Evolutionary conservation across 2,888 invertebrate species (phyloP), one percentile per base, ranked within the genome.

Genomic region (Hofmannophila pseudospretella): DNA sequence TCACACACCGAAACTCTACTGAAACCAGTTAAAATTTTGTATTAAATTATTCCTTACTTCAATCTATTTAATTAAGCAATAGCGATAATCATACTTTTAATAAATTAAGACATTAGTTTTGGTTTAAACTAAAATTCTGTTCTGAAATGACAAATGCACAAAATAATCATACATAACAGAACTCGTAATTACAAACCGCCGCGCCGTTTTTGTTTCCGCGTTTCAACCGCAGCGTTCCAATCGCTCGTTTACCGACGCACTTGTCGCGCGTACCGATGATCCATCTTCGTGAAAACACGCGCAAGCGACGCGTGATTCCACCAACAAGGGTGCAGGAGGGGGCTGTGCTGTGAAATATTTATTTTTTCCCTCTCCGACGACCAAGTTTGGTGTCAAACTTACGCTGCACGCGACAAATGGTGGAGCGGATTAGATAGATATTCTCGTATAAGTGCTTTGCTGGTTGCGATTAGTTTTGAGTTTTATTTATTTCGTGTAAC

Each of bases 291-390:
- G 77, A 67, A 77, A 77, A 76, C 74, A 70, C 77, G 76, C 75
- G 75, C 80, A 64, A 69, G 75, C 74, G 74, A 80, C 81, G 81
- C 81, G 81, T 84, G 84, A 81, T 84, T 82, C 85, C 70, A 73
- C 72, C 80, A 74, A 74, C 80, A 75, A 77, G 85, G 85, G 82
- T 68, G 76, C 66, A 63, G 45, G 48, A 41, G 58, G 72, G 68
- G 67, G n/a, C n/a, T n/a, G n/a, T 16, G 55, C 57, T 45, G 71
- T 73, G 72, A 76, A 78, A 80, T 80, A 80, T 82, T 72, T 80
- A 77, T 77, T 79, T 78, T 78, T 79, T 72, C 59, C 66, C 68
- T 62, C 64, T 57, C 59, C 50, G 57, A 67, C 64, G 68, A 67
- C 64, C 49, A 74, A 79, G 65, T 74, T 75, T 64, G 59, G 63